Evolutionary conservation across 2,888 invertebrate genomes (phyloP).

Genomic region (Hypsopygia costalis): DNA sequence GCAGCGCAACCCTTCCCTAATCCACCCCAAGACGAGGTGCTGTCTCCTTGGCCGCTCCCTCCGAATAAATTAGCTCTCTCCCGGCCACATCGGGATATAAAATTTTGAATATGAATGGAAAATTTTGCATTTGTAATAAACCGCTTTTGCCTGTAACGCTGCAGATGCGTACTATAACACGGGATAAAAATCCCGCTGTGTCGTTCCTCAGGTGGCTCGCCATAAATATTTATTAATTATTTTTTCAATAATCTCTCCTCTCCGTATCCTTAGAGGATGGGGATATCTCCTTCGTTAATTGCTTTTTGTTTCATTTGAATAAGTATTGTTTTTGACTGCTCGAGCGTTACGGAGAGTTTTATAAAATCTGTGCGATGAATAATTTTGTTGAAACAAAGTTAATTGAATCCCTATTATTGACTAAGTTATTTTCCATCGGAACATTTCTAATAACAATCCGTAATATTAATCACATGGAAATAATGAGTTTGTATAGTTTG

Average conservation of each 20-base stretch:
- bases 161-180: conserved; percentile 69
- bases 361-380: conserved; percentile 71
- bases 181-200: conserved; percentile 67
- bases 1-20: conserved; percentile 74
- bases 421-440: conserved; percentile 30
- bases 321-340: conserved; percentile 80
- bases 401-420: conserved; percentile 56
- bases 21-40: conserved; percentile 74
- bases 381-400: conserved; percentile 56
- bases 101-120: conserved; percentile 95
- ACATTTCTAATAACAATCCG: conserved; percentile 20
- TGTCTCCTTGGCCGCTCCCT: conserved; percentile 71
- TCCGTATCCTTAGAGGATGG: conserved; percentile 69
- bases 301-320: conserved; percentile 81
- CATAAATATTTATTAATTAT: conserved; percentile 81
- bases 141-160: conserved; percentile 78
- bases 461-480: conserved; percentile 12
- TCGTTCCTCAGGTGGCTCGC: conserved; percentile 74
- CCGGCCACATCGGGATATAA: conserved; percentile 87
- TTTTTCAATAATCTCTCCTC: conserved; percentile 79
- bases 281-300: conserved; percentile 77
- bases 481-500: neutral
- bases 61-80: conserved; percentile 89
- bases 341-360: conserved; percentile 65
- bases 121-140: conserved; percentile 93